Evolutionary conservation across 1,140 invertebrate species (phyloP).

Genomic region (Cephus cinctus): DNA sequence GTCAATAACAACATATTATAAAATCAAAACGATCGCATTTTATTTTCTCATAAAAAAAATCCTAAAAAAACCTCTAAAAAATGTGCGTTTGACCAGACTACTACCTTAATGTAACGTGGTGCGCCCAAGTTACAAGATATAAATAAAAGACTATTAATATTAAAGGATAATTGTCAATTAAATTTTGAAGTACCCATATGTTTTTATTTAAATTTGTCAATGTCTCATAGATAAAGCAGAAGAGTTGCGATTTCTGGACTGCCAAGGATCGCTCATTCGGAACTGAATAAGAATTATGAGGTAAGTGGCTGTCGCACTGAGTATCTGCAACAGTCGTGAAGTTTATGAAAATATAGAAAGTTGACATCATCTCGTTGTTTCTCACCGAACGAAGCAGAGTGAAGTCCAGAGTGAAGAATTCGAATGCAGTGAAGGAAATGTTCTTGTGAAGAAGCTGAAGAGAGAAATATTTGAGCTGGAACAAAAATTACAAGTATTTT

Average conservation of each 20-base stretch:
- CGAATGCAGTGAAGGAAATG: conserved; percentile 47
- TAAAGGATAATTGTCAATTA: background rate
- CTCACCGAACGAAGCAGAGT: conserved; percentile 50
- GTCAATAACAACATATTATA: no score
- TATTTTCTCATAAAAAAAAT: no score
- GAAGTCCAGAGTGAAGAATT: conserved; percentile 52
- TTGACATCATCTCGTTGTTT: no score
- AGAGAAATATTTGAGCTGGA: conserved; percentile 54
- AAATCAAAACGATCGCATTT: no score
- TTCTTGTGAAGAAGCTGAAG: conserved; percentile 52
- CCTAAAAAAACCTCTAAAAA: no score
- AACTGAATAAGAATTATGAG: conserved; percentile 52
- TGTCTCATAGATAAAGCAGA: no score
- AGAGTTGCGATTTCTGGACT: no score
- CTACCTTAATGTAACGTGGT: conserved; percentile 26
- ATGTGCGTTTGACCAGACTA: no score
- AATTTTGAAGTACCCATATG: background rate
- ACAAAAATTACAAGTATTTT: conserved; percentile 11
- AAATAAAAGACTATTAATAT: conserved; percentile 21
- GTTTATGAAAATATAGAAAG: no score
- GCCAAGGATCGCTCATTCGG: no score
- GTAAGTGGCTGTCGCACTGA: conserved; percentile 45
- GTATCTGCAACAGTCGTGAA: conserved; percentile 45
- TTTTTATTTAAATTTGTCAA: no score
- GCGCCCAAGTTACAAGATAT: no score